A percentile compares a stretch with the other conserved stretches of the same genome.
Evolutionary conservation across 2,113 vertebrate genomes (phyloP).

Genomic region (Bombycilla garrulus): DNA sequence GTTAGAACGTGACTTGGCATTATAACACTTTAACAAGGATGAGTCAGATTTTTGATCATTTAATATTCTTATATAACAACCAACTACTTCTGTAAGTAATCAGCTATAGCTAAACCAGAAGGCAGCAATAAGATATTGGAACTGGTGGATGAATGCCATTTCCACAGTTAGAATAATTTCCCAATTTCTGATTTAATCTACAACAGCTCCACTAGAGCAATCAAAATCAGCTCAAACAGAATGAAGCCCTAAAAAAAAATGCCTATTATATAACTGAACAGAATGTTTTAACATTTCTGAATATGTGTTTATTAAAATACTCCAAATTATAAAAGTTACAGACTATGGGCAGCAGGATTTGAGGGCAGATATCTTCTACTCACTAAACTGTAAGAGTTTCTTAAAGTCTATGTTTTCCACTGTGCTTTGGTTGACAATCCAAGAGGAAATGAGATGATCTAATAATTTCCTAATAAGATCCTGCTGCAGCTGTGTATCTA

Average conservation of each 20-base stretch:
- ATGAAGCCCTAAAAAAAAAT: neutral
- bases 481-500: neutral
- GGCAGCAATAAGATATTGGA: neutral
- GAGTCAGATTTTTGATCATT: neutral
- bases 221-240: neutral
- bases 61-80: neutral
- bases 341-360: neutral
- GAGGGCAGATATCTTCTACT: neutral
- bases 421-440: neutral
- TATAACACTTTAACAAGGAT: neutral
- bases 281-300: neutral
- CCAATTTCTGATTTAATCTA: neutral
- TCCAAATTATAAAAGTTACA: neutral
- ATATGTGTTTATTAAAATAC: neutral
- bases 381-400: neutral
- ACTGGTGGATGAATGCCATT: neutral
- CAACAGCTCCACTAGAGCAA: neutral
- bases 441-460: neutral
- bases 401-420: neutral
- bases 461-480: neutral
- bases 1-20: neutral
- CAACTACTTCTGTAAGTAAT: neutral
- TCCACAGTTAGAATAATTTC: neutral
- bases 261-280: neutral
- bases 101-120: neutral